Conservation (phyloP, 2,113 vertebrate genomes). For the Syngnathus scovelli region DNA sequence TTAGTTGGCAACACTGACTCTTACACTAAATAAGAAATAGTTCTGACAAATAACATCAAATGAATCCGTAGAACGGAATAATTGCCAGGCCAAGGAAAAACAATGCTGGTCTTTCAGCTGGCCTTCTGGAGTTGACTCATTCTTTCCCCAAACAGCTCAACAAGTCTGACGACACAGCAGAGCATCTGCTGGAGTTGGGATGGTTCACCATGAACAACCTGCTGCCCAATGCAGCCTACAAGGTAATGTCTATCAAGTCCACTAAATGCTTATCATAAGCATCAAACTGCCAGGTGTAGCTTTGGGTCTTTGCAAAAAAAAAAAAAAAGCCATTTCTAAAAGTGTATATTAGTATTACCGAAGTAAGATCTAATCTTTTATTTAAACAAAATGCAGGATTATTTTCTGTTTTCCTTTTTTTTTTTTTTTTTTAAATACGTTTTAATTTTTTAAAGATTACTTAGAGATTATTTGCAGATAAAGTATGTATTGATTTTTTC, state of each 20-base stretch:
- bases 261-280: not conserved
- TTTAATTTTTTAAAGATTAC: too few species aligned
- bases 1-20: too few species aligned
- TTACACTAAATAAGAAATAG: too few species aligned
- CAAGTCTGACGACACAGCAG: conserved; percentile 95
- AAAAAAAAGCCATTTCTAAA: too few species aligned
- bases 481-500: too few species aligned
- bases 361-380: not conserved
- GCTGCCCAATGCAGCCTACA: conserved; percentile 90
- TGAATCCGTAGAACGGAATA: not conserved
- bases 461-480: too few species aligned
- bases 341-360: too few species aligned
- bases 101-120: not conserved
- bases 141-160: conserved; percentile 81
- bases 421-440: too few species aligned
- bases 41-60: not conserved
- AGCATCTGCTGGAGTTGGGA: conserved; percentile 93
- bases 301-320: too few species aligned
- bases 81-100: not conserved
- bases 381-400: too few species aligned
- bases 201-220: conserved; percentile 99
- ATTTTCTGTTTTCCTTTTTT: too few species aligned
- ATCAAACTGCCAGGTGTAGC: not conserved
- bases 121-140: not conserved
- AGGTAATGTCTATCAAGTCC: conserved; percentile 65